These are phyloP conservation scores for Apodemus agrarius DNA, from an alignment of 2,797 vertebrate species.

Conservation along the genomic window DNA sequence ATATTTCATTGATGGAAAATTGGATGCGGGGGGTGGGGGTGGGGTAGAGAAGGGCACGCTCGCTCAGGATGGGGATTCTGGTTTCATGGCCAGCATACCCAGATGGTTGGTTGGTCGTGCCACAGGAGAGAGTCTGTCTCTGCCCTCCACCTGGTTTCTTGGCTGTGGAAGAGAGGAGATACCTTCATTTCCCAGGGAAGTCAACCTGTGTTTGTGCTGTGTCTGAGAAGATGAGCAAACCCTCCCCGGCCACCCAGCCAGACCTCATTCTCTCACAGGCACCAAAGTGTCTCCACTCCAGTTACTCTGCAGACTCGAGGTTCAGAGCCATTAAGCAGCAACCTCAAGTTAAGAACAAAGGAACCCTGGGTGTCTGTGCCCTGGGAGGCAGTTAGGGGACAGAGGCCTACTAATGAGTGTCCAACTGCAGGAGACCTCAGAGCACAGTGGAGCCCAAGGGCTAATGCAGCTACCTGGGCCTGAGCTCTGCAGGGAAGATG, in stretches of 20 bases:
- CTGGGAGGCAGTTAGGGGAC: background rate
- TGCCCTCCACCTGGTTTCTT: background rate
- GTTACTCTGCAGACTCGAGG: background rate
- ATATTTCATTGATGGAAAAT: conserved; percentile 81
- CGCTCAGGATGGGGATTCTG: conserved; percentile 52
- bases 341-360: background rate
- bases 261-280: too few relatives aligned
- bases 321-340: background rate
- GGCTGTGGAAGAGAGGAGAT: background rate
- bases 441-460: background rate
- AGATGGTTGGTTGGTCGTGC: conserved; percentile 48
- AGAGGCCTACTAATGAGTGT: background rate
- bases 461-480: background rate
- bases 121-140: background rate
- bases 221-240: background rate
- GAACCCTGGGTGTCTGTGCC: background rate
- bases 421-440: background rate
- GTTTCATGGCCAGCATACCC: conserved; percentile 59
- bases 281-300: background rate
- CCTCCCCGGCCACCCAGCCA: background rate
- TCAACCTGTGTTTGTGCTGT: background rate
- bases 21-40: conserved; percentile 11
- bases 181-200: background rate
- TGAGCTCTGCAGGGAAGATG: background rate
- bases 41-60: background rate